phyloP scores from a whole-genome alignment of 2,888 invertebrate species.

The Ectobius pallidus region DNA sequence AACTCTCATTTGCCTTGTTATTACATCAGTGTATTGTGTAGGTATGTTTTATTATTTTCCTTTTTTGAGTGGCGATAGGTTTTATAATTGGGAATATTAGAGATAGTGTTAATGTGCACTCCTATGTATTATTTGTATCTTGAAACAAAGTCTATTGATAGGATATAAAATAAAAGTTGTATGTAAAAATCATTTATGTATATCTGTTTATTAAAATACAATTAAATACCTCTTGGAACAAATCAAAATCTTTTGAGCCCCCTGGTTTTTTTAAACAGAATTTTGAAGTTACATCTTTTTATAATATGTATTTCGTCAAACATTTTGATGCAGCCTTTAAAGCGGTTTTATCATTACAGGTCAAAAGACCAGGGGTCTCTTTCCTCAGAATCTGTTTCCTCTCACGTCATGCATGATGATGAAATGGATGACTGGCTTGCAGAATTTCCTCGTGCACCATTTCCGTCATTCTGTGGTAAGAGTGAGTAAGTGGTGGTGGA shows the following conservation, averaged over 20 bases:
- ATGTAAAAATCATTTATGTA: neutral
- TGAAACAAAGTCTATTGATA: constrained; percentile 6
- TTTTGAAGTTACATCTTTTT: too few relatives aligned
- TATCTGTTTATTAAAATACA: too few relatives aligned
- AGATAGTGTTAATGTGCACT: constrained; percentile 15
- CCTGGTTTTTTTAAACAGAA: too few relatives aligned
- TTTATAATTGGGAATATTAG: constrained; percentile 9
- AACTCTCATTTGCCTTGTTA: neutral
- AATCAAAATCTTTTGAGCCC: too few relatives aligned
- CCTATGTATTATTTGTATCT: constrained; percentile 27
- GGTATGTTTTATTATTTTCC: constrained; percentile 16
- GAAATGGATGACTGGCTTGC: constrained; percentile 1
- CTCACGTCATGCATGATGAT: neutral
- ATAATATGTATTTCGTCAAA: too few relatives aligned
- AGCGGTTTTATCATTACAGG: constrained; percentile 28
- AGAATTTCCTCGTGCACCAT: neutral
- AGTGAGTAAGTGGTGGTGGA: neutral
- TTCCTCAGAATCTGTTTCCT: neutral
- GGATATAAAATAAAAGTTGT: neutral
- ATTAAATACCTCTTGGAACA: too few relatives aligned
- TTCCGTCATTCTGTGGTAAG: neutral
- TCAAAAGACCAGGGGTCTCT: constrained; percentile 30
- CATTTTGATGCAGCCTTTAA: neutral
- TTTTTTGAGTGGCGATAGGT: constrained; percentile 4
- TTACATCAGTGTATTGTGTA: neutral